phyloP scores from a whole-genome alignment of 2,888 invertebrate species.

The Amphipyra berbera region DNA sequence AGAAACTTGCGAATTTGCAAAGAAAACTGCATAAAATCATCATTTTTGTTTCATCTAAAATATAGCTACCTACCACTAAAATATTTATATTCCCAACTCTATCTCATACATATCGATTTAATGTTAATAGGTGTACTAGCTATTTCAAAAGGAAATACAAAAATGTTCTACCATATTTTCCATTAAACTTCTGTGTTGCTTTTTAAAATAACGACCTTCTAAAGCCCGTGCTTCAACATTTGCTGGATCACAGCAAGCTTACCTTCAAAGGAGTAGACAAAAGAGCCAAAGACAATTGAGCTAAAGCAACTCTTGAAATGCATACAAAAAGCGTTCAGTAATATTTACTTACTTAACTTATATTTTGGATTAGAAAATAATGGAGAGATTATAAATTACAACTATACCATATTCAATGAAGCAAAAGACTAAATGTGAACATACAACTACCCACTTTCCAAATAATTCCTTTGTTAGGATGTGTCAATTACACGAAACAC shows the following conservation, averaged over 20 bases:
- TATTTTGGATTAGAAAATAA: not conserved
- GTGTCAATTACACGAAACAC: too few species aligned
- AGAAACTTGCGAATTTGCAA: not conserved
- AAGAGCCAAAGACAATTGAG: conserved; percentile 51
- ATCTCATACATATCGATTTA: conserved; percentile 23
- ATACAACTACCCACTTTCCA: too few species aligned
- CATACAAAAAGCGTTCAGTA: conserved; percentile 14
- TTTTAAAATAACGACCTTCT: conserved; percentile 56
- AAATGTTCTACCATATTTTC: conserved; percentile 39
- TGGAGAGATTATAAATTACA: too few species aligned
- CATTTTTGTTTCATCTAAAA: conserved; percentile 7
- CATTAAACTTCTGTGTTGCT: conserved; percentile 35
- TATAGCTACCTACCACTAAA: not conserved
- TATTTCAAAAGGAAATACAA: conserved; percentile 28
- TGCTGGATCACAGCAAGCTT: conserved; percentile 52
- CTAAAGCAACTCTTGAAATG: conserved; percentile 36
- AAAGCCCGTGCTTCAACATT: conserved; percentile 57
- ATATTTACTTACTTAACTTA: conserved; percentile 1
- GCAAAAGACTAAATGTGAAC: too few species aligned
- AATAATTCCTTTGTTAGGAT: too few species aligned
- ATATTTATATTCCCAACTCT: not conserved
- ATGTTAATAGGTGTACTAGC: conserved; percentile 16
- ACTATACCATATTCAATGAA: too few species aligned
- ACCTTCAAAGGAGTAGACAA: conserved; percentile 50
- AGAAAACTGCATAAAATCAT: not conserved